Evolutionary conservation across 2,888 invertebrate genomes (phyloP).

Genomic region (Liodrosophila aerea): DNA sequence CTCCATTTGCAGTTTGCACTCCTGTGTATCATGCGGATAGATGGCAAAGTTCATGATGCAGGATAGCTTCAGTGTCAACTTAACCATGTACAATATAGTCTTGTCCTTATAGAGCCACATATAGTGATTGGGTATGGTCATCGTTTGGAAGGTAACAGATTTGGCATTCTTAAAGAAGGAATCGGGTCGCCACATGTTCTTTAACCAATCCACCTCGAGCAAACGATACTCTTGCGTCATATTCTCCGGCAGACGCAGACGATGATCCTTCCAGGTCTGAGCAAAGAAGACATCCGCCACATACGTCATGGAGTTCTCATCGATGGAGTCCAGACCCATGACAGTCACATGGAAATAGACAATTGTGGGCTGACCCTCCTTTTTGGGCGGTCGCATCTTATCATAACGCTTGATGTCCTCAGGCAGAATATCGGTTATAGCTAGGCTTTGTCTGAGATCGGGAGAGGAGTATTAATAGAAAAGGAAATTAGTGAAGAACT

Average conservation of each 20-base stretch:
- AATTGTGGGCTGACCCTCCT: slow-evolving; percentile 92
- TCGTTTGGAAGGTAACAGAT: slow-evolving; percentile 95
- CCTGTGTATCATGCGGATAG: slow-evolving; percentile 97
- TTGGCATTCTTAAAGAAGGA: slow-evolving; percentile 97
- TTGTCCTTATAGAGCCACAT: slow-evolving; percentile 95
- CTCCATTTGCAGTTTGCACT: slow-evolving; percentile 96
- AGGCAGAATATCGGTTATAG: slow-evolving; percentile 92
- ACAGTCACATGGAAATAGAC: slow-evolving; percentile 96
- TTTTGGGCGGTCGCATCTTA: slow-evolving; percentile 96
- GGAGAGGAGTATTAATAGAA: too few species aligned
- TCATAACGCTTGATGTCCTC: slow-evolving; percentile 94
- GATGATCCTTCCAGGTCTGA: slow-evolving; percentile 96
- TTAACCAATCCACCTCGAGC: slow-evolving; percentile 94
- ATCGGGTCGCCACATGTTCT: slow-evolving; percentile 96
- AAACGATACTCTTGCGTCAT: slow-evolving; percentile 96
- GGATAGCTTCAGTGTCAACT: slow-evolving; percentile 93
- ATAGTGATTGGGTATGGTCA: slow-evolving; percentile 97
- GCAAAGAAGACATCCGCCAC: slow-evolving; percentile 96
- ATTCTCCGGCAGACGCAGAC: slow-evolving; percentile 92
- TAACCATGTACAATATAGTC: slow-evolving; percentile 91
- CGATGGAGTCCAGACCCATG: slow-evolving; percentile 97
- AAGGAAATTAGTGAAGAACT: neutral
- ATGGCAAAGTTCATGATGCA: slow-evolving; percentile 97
- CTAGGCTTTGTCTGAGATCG: slow-evolving; percentile 85
- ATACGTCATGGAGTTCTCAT: slow-evolving; percentile 97